Base-by-base conservation (phyloP, 2,888 invertebrate genomes). In the Augochlorella aurata region DNA sequence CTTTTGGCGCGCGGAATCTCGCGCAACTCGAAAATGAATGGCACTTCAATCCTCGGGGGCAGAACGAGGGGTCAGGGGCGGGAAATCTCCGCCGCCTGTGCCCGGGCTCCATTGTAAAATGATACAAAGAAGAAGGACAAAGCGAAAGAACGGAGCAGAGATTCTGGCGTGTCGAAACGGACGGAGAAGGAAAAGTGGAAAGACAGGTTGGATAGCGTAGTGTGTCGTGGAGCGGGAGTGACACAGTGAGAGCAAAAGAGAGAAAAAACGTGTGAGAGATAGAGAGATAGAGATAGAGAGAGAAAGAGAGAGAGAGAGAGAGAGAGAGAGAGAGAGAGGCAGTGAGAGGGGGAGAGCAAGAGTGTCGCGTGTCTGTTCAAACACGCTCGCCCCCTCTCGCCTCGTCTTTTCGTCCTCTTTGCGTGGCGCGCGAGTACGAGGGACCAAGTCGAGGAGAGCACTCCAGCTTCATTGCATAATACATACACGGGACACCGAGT, bases 341-440 rank as follows among this genome's bases (percentile, higher is more conserved):
- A 50, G 50, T 4, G 21, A 54, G 52, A 21, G 21, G 76, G 71
- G 82, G 77, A 87, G 89, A 90, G 91, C 89, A 90, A 86, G 89
- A 93, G 93, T 93, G 93, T 92, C 92, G 91, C 89, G 90, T 92
- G 92, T 93, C 93, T 93, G 91, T 93, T 93, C 91, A 93, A 92
- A 93, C 90, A 91, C 89, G 91, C 91, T 92, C 90, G 90, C 85
- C 89, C 86, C 83, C 77, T 58, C 58, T 58, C 58, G 58, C 58
- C 61, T 29, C 61, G 29, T 18, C 61, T 61, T 61, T 29, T 61
- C 74, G 83, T 78, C 74, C 74, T 82, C 75, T 82, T 75, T 81
- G 81, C 79, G 77, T 63, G 74, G 45, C 80, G 79, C 65, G 84
- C 83, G 79, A 70, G 83, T 74, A 74, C 77, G 76, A 73, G 82